Base-by-base conservation (phyloP, 2,888 invertebrate genomes). In the Morpho achilles region DNA sequence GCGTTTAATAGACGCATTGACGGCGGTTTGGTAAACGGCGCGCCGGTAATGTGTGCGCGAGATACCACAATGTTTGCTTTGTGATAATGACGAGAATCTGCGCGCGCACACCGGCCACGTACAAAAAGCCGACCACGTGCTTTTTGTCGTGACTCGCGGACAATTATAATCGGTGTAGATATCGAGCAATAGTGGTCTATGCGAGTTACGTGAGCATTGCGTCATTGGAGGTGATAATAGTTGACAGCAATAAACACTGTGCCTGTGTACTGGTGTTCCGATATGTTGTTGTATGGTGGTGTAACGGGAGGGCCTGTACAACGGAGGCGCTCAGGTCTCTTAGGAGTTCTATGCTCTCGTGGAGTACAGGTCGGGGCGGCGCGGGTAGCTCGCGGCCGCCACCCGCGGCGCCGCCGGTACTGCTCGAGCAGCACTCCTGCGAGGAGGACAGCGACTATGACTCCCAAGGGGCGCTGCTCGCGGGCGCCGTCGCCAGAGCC, bases 321-420 rank as follows among this genome's bases (percentile, higher is more conserved):
- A 90, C 90, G 90, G 89, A 89, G 88, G 83, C 88, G 76, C 83
- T 90, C 80, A 86, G 87, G 79, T 80, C 82, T 77, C 80, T 90
- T 76, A 87, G 84, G 79, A 86, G 80, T 75, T 85, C 87, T 74
- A 90, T 90, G 89, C 84, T 88, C 80, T 80, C 87, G 72, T 88
- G 89, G 89, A 67, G 77, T 65, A 65, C 77, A 72, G 74, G 80
- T 68, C 72, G 76, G 72, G 73, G 76, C 67, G 68, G 76, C 65
- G 77, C 80, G 72, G 76, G 82, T 67, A 69, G 78, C 63, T 77
- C 83, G 55, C 74, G 75, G 68, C 72, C 71, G 62, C 66, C 72
- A 68, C 72, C 77, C 65, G 72, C 73, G 59, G 72, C 70, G 63
- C 67, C 67, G 59, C 67, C 63, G 53, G 56, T 65, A 62, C 66